These are phyloP conservation scores for Shinisaurus crocodilurus DNA, from an alignment of 2,113 vertebrate species.

Conservation along the genomic window DNA sequence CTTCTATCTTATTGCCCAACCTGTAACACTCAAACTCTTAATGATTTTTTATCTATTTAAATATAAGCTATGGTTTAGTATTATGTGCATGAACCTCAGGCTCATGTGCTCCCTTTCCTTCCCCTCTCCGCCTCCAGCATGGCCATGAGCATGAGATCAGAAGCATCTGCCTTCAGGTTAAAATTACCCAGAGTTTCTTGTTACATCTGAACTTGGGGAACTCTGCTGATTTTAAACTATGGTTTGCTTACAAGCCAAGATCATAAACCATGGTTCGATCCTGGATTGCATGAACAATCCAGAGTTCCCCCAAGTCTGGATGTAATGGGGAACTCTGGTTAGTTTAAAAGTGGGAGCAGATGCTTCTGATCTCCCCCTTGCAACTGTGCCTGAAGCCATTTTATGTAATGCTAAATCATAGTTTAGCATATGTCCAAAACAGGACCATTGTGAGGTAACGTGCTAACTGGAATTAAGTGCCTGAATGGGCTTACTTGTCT, in stretches of 20 bases:
- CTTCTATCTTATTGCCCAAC: too few relatives aligned
- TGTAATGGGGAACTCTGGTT: neutral
- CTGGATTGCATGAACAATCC: too few relatives aligned
- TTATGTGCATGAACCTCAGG: neutral
- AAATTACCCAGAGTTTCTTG: neutral
- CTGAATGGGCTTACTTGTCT: too few relatives aligned
- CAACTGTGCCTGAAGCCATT: neutral
- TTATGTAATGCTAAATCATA: too few relatives aligned
- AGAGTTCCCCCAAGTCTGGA: too few relatives aligned
- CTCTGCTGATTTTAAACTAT: neutral
- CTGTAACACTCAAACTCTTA: neutral
- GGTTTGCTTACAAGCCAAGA: too few relatives aligned
- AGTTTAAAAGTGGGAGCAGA: neutral
- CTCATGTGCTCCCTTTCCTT: neutral
- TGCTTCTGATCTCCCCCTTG: neutral
- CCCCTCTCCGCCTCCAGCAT: neutral
- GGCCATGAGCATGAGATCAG: neutral
- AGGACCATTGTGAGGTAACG: too few relatives aligned
- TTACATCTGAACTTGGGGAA: neutral
- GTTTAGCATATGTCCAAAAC: too few relatives aligned
- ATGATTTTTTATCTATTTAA: neutral
- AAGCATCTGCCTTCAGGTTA: neutral
- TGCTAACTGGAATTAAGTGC: too few relatives aligned
- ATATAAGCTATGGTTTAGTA: too few relatives aligned
- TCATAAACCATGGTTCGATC: too few relatives aligned